Conservation (phyloP, 2,888 invertebrate genomes). For the Apotomis betuletana region DNA sequence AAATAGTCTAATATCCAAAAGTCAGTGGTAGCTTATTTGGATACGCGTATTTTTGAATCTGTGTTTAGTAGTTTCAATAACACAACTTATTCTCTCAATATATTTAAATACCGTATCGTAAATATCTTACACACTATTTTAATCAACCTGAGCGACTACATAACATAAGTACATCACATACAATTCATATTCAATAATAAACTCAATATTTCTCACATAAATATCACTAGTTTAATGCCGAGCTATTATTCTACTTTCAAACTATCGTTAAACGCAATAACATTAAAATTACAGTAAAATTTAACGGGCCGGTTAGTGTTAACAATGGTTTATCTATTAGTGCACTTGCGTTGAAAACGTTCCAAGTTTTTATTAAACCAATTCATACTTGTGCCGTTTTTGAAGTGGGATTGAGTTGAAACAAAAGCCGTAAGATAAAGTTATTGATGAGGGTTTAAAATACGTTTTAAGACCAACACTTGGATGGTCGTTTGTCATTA, state of each 20-base stretch:
- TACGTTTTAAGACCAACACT: slow-evolving; percentile 33
- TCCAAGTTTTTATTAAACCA: neutral
- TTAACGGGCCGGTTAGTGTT: slow-evolving; percentile 21
- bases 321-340: slow-evolving; percentile 30
- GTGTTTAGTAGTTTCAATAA: no score
- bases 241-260: slow-evolving; percentile 16
- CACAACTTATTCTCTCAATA: no score
- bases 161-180: no score
- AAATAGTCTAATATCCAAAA: no score
- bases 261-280: slow-evolving; percentile 26
- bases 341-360: neutral
- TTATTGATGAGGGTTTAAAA: slow-evolving; percentile 31
- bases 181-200: no score
- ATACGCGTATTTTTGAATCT: no score
- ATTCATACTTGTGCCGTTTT: neutral
- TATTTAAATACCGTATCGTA: no score
- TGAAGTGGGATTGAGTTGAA: slow-evolving; percentile 4
- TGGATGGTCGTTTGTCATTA: slow-evolving; percentile 27
- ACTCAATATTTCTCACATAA: slow-evolving; percentile 13
- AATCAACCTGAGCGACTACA: no score
- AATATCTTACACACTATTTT: no score
- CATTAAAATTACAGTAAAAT: slow-evolving; percentile 32
- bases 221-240: slow-evolving; percentile 4
- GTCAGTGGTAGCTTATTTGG: no score
- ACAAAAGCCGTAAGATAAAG: slow-evolving; percentile 17